A percentile compares a stretch with the other conserved stretches of the same genome.
These are phyloP conservation scores for Drosophila limbata DNA, from an alignment of 2,888 invertebrate genomes.

Conservation along the genomic window DNA sequence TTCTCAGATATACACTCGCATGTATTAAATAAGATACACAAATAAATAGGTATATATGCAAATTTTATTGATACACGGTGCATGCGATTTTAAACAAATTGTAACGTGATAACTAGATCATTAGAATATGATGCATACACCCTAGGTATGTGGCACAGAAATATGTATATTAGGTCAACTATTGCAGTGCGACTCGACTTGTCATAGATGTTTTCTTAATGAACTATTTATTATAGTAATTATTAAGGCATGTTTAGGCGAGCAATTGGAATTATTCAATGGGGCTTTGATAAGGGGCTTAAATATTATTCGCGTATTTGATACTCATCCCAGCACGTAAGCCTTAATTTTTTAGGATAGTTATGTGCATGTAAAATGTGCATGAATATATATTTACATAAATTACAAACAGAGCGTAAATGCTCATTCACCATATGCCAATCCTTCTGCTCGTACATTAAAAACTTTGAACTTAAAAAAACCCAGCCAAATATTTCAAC, in stretches of 20 bases:
- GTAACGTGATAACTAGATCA: too few relatives aligned
- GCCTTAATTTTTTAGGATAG: conserved; percentile 1
- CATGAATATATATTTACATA: conserved; percentile 24
- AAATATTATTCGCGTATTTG: not conserved
- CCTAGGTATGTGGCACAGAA: too few relatives aligned
- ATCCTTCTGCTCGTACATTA: conserved; percentile 33
- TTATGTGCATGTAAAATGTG: not conserved
- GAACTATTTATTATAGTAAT: not conserved
- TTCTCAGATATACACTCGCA: too few relatives aligned
- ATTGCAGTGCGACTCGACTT: too few relatives aligned
- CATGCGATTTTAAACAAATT: too few relatives aligned
- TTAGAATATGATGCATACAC: too few relatives aligned
- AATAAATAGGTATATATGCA: too few relatives aligned
- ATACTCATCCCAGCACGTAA: conserved; percentile 9
- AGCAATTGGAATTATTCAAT: not conserved
- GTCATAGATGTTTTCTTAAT: too few relatives aligned
- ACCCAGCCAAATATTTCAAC: conserved; percentile 48
- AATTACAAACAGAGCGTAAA: conserved; percentile 37
- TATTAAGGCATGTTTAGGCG: not conserved
- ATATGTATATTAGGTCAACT: too few relatives aligned
- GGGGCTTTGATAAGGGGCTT: not conserved
- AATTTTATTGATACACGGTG: too few relatives aligned
- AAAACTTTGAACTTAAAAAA: conserved; percentile 54
- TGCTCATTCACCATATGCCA: conserved; percentile 43
- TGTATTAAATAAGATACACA: not conserved